Evolutionary conservation across 1,140 invertebrate genomes (phyloP), one percentile per base, ranked within the genome.

Genomic region (Venustaconcha ellipsiformis): DNA sequence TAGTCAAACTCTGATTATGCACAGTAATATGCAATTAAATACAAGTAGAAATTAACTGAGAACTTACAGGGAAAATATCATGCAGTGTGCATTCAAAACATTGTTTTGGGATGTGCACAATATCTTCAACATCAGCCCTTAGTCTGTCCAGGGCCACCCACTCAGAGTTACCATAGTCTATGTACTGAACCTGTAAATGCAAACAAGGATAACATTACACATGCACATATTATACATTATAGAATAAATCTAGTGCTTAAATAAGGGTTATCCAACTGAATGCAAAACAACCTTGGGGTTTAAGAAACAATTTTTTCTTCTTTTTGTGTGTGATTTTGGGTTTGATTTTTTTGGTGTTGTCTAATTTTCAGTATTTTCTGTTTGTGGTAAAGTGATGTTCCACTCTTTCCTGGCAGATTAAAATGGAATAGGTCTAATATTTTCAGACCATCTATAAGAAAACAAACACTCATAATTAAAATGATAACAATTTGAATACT

Each of bases 111-210:
- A 72, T 76, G 18, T 78, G 64, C 14, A 73, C 65, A 65, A 81
- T 68, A 23, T 80, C 76, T n/a, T 75, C 64, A 23, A 75, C 70
- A 59, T 76, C 72, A 14, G 77, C 74, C 14, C 78, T 70, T 57
- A 83, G n/a, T 20, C 72, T 23, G 23, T 67, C 68, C 20, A 30
- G 26, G 1, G 62, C 26, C 59, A 78, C 70, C 48, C 66, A 72
- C 67, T 70, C 72, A 15, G 18, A 64, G 74, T 83, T 82, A 48
- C 80, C 80, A 75, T 77, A 83, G 67, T 83, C 82, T 15, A 80
- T 69, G 67, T 74, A 82, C 23, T 78, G 72, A 26, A 83, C 74
- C 82, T 81, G 74, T n/a, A 67, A 67, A 37, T 57, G 20, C 8
- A 20, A 20, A 37, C n/a, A 66, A 70, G 5, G 55, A 30, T 26